Evolutionary conservation across 2,888 invertebrate species (phyloP).

Genomic region (Lissonota sp.): DNA sequence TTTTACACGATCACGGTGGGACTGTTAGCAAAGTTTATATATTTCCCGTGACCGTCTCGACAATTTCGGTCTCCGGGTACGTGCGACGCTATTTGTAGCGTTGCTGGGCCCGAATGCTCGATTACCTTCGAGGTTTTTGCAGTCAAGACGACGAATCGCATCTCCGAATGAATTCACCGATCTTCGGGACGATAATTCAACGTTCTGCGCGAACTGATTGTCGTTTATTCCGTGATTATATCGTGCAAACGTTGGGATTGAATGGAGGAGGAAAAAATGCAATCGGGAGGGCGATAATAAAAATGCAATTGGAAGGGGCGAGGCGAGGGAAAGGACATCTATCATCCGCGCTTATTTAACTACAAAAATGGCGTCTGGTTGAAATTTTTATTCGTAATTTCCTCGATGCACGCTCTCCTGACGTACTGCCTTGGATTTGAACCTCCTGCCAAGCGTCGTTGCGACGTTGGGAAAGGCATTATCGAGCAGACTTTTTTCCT

Average conservation of each 20-base stretch:
- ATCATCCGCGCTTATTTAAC: conserved; percentile 46
- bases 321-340: conserved; percentile 34
- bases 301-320: conserved; percentile 23
- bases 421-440: neutral
- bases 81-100: conserved; percentile 36
- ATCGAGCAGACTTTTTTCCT: no score
- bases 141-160: neutral
- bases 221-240: no score
- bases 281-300: conserved; percentile 27
- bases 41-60: conserved; percentile 59
- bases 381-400: conserved; percentile 47
- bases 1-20: conserved; percentile 28
- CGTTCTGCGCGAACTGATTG: no score
- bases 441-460: no score
- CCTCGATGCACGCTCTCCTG: conserved; percentile 37
- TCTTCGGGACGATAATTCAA: neutral
- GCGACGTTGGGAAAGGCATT: no score
- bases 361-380: conserved; percentile 27
- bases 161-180: conserved; percentile 4
- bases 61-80: conserved; percentile 43
- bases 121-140: conserved; percentile 3
- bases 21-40: conserved; percentile 64
- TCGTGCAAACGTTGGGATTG: no score
- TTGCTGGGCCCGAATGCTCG: conserved; percentile 7
- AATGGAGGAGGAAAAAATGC: conserved; percentile 7